Evolutionary conservation across 2,888 invertebrate genomes (phyloP).

Genomic region (Nomada lathburiana): DNA sequence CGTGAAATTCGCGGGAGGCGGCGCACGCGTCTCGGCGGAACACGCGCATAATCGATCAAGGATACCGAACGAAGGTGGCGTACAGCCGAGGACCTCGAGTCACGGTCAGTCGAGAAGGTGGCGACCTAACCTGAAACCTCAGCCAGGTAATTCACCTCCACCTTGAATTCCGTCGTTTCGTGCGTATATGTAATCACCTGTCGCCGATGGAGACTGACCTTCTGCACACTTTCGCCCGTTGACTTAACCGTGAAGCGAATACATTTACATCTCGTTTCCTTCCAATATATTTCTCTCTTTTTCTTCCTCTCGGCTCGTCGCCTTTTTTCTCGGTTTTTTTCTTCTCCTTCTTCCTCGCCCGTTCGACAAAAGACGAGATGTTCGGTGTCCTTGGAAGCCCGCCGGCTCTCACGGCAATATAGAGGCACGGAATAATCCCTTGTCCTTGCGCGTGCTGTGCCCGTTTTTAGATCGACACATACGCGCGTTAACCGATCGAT

Average conservation of each 20-base stretch:
- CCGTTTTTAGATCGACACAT: constrained; percentile 57
- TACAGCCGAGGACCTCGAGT: constrained; percentile 68
- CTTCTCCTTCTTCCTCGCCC: background rate
- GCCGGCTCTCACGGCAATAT: constrained; percentile 70
- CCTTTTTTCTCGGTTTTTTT: background rate
- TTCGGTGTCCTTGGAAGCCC: constrained; percentile 76
- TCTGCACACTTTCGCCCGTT: constrained; percentile 73
- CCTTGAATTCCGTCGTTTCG: constrained; percentile 72
- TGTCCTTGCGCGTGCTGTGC: constrained; percentile 63
- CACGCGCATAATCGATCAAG: constrained; percentile 68
- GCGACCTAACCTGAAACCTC: constrained; percentile 75
- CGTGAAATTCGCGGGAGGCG: constrained; percentile 30
- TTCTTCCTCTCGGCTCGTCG: background rate
- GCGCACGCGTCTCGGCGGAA: constrained; percentile 40
- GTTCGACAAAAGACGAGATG: constrained; percentile 77
- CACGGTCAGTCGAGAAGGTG: constrained; percentile 73
- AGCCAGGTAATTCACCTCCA: constrained; percentile 79
- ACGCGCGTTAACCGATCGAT: background rate
- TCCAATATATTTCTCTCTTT: constrained; percentile 51
- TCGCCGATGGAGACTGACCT: constrained; percentile 75
- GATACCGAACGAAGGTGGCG: constrained; percentile 61
- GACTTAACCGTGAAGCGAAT: constrained; percentile 76
- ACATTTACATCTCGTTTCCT: constrained; percentile 78
- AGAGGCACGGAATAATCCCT: constrained; percentile 72
- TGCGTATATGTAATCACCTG: constrained; percentile 75